Conservation (phyloP, 2,888 invertebrate species). For the Eremobia ochroleuca region DNA sequence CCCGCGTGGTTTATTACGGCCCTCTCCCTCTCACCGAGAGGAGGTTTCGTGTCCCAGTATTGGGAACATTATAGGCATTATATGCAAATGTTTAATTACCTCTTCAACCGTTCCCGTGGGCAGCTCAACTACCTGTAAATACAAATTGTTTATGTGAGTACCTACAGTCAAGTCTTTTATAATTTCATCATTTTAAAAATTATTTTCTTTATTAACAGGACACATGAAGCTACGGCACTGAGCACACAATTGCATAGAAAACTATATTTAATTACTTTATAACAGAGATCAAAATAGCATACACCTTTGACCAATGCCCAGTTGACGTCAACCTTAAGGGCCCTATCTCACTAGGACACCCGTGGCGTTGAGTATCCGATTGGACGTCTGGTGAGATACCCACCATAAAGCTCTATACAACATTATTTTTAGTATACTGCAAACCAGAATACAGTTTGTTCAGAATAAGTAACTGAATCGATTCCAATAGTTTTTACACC, state of each 20-base stretch:
- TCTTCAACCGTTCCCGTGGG: background rate
- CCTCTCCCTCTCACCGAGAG: background rate
- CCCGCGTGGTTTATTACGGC: background rate
- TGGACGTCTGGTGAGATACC: no score
- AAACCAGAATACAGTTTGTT: no score
- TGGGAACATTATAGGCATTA: background rate
- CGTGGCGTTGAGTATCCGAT: no score
- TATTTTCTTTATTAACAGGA: background rate
- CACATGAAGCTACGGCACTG: background rate
- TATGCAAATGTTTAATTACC: background rate
- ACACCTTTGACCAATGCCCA: background rate
- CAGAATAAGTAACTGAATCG: no score
- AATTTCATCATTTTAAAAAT: background rate
- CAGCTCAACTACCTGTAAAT: background rate
- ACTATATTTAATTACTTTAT: background rate
- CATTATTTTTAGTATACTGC: no score
- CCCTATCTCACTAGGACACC: no score
- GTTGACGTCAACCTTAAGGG: background rate
- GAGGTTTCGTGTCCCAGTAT: background rate
- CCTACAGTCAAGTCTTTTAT: background rate
- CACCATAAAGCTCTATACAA: no score
- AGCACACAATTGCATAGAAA: background rate
- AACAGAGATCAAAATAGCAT: background rate
- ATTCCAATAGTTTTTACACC: no score
- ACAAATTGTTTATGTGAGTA: background rate